phyloP scores from a whole-genome alignment of 2,888 invertebrate genomes.

The Julus scanicus region DNA sequence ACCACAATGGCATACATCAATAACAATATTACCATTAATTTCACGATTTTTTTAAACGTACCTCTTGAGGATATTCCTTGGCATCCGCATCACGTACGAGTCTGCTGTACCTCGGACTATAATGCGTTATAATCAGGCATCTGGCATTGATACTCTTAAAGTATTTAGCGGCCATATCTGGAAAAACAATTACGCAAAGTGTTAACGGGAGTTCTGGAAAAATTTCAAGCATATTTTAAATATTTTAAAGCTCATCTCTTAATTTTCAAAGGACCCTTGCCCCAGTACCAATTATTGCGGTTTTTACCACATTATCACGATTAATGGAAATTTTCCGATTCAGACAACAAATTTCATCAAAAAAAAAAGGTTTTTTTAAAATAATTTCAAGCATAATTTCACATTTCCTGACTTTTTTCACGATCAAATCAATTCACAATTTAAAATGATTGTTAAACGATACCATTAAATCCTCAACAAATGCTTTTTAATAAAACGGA shows the following conservation, averaged over 20 bases:
- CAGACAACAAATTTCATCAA: background rate
- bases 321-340: background rate
- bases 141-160: constrained; percentile 63
- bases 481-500: no score
- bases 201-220: background rate
- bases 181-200: constrained; percentile 39
- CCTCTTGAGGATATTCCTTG: background rate
- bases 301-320: no score
- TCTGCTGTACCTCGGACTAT: constrained; percentile 65
- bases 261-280: no score
- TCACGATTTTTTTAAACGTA: background rate
- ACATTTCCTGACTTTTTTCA: background rate
- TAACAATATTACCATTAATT: no score
- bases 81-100: background rate
- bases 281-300: no score
- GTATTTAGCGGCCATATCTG: constrained; percentile 66
- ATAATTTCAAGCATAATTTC: background rate
- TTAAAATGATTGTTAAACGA: no score
- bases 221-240: background rate
- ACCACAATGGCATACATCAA: background rate
- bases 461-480: no score
- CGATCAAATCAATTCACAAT: background rate
- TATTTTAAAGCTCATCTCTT: no score
- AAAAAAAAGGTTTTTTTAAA: background rate
- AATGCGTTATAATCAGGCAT: constrained; percentile 66